These are phyloP conservation scores for Pomacea canaliculata DNA, from an alignment of 2,888 invertebrate genomes.

Conservation along the genomic window DNA sequence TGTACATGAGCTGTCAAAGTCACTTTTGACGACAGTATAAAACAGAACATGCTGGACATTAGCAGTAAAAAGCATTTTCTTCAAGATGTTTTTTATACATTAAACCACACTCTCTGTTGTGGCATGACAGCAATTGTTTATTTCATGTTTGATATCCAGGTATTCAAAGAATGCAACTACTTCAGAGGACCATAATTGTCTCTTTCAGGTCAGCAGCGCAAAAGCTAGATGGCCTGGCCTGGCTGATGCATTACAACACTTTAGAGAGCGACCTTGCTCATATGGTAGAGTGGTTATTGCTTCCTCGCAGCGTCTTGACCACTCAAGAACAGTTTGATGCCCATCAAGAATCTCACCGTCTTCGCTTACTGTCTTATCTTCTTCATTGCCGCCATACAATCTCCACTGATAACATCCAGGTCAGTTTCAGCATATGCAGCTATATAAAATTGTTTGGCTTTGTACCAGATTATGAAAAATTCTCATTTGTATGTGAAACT, in stretches of 20 bases:
- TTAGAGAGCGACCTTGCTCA: constrained; percentile 7
- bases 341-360: constrained; percentile 8
- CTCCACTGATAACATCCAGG: constrained; percentile 8
- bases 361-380: constrained; percentile 2
- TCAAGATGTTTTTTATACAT: too few relatives aligned
- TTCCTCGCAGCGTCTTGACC: constrained; percentile 6
- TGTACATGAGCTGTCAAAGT: too few relatives aligned
- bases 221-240: constrained; percentile 12
- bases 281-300: constrained; percentile 6
- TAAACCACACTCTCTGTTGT: too few relatives aligned
- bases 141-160: background rate
- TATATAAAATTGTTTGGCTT: too few relatives aligned
- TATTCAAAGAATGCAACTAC: background rate
- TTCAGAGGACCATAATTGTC: too few relatives aligned
- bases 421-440: background rate
- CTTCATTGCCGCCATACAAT: constrained; percentile 13
- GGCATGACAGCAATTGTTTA: background rate
- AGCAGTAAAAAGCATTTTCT: too few relatives aligned
- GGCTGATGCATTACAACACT: constrained; percentile 1
- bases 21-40: too few relatives aligned
- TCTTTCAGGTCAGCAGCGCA: constrained; percentile 15
- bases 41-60: too few relatives aligned
- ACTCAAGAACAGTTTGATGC: constrained; percentile 14
- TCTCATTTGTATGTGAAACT: too few relatives aligned
- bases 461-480: too few relatives aligned